Conservation (phyloP, 2,113 vertebrate species). For the Poicephalus gulielmi region DNA sequence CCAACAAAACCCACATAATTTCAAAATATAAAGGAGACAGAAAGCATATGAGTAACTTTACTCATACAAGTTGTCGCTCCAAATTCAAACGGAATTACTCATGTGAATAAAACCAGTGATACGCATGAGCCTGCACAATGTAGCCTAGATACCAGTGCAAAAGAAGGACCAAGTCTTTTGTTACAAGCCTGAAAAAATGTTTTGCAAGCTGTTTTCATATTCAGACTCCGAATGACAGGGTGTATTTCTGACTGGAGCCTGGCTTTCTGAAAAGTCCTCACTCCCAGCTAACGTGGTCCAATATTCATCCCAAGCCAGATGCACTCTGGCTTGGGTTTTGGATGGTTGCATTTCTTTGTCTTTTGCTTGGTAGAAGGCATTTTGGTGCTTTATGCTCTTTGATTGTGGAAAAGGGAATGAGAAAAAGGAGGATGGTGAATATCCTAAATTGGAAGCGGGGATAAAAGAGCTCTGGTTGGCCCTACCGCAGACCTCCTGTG, state of each 20-base stretch:
- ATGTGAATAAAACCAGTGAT: constrained; percentile 64
- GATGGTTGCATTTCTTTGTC: constrained; percentile 58
- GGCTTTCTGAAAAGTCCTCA: constrained; percentile 40
- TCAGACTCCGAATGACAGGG: constrained; percentile 41
- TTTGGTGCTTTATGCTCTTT: constrained; percentile 18
- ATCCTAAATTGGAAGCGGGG: not conserved
- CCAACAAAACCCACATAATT: constrained; percentile 13
- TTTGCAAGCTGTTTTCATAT: constrained; percentile 64
- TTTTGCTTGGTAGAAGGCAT: constrained; percentile 42
- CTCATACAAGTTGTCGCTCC: constrained; percentile 13
- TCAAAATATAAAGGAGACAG: constrained; percentile 47
- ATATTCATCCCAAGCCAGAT: constrained; percentile 55
- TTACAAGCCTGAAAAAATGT: constrained; percentile 56
- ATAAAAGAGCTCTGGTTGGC: not conserved
- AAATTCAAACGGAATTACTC: constrained; percentile 66
- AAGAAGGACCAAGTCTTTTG: constrained; percentile 60
- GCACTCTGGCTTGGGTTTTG: constrained; percentile 12
- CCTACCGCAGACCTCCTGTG: not conserved
- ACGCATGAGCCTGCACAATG: constrained; percentile 55
- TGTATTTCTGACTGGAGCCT: constrained; percentile 26
- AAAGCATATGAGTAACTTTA: constrained; percentile 46
- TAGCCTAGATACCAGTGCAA: constrained; percentile 67
- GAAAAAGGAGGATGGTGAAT: not conserved
- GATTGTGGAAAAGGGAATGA: not conserved
- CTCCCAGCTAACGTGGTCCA: constrained; percentile 7